Base-by-base conservation (phyloP, 1,140 invertebrate genomes). In the Goniozus legneri region DNA sequence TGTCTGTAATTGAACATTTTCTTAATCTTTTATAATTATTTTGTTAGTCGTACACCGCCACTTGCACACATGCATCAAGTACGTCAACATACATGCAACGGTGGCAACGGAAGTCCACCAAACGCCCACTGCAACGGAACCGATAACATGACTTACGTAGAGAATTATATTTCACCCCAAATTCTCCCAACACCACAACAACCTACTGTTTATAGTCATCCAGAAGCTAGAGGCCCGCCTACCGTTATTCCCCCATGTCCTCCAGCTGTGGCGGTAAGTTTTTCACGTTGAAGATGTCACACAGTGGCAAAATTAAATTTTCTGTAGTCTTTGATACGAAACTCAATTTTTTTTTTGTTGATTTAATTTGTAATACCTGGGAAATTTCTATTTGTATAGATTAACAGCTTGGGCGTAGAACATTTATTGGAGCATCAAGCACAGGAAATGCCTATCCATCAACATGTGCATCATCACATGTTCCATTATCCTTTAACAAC, bases 391-490 rank as follows among this genome's bases (percentile, higher is more conserved):
- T n/a, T n/a, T n/a, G n/a, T n/a, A n/a, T n/a, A n/a, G n/a, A n/a
- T n/a, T n/a, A n/a, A n/a, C n/a, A n/a, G n/a, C n/a, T n/a, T n/a
- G n/a, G n/a, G n/a, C n/a, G n/a, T n/a, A n/a, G n/a, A n/a, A n/a
- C n/a, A n/a, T n/a, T n/a, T n/a, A n/a, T n/a, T n/a, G n/a, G n/a
- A n/a, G n/a, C n/a, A n/a, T n/a, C n/a, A n/a, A n/a, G n/a, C n/a
- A n/a, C n/a, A n/a, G n/a, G n/a, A n/a, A 16, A 59, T 64, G 48
- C 62, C 66, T 15, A 57, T 62, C 30, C 78, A 80, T 62, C 79
- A 79, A 56, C 81, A 80, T 48, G 76, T 84, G 2, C 83, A 84
- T 67, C 83, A 84, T 70, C 83, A 85, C 54, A 79, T 84, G 69
- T 80, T 81, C 56, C 83, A 85, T 64, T 82, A 83, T 64, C n/a